Conservation (phyloP, 2,888 invertebrate genomes). For the Drosophila longiperda region DNA sequence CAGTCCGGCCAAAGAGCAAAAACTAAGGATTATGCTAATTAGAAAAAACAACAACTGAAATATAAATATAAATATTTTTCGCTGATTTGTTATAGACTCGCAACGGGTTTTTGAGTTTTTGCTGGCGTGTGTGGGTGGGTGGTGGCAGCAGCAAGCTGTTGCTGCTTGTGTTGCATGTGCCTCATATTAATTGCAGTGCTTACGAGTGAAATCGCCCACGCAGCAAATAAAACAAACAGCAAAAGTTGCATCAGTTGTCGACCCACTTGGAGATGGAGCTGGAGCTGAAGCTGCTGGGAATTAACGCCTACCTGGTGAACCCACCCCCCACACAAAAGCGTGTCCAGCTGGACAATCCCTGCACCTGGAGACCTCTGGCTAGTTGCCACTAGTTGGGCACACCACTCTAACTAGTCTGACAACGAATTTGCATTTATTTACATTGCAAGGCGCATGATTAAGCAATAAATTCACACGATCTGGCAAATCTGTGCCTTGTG, state of each 20-base stretch:
- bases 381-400: not conserved
- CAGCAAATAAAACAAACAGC: conserved; percentile 55
- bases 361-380: conserved; percentile 30
- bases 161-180: conserved; percentile 44
- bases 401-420: conserved; percentile 6
- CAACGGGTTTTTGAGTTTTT: conserved; percentile 19
- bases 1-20: not conserved
- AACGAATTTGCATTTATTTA: conserved; percentile 58
- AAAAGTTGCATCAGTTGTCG: conserved; percentile 56
- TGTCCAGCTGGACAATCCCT: conserved; percentile 62
- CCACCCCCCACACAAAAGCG: conserved; percentile 36
- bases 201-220: conserved; percentile 56
- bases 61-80: not conserved
- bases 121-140: conserved; percentile 38
- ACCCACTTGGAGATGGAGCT: conserved; percentile 43
- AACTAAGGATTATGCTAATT: not conserved
- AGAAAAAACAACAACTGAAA: not conserved
- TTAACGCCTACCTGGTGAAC: conserved; percentile 48
- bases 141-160: conserved; percentile 54
- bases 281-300: not conserved
- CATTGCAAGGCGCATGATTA: conserved; percentile 69
- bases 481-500: conserved; percentile 29
- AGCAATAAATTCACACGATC: conserved; percentile 74
- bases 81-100: conserved; percentile 8
- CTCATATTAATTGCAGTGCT: conserved; percentile 70